Evolutionary conservation across 1,140 invertebrate genomes (phyloP).

Genomic region (Lordiphosa stackelbergi): DNA sequence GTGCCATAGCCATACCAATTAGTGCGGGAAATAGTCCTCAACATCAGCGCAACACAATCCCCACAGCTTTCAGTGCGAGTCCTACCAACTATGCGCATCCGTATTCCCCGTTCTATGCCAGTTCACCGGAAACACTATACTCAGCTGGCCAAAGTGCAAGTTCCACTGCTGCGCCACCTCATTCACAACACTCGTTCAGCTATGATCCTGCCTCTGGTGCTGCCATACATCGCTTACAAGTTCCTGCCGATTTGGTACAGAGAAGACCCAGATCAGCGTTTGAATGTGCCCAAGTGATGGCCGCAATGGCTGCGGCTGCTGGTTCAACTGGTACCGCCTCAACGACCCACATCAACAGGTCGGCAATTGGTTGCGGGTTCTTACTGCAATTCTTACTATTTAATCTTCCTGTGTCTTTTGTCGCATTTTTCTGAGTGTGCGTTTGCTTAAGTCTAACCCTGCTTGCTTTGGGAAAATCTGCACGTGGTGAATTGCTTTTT

Average conservation of each 20-base stretch:
- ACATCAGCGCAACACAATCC: constrained; percentile 25
- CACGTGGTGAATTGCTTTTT: too few relatives aligned
- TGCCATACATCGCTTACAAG: constrained; percentile 49
- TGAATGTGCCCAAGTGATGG: constrained; percentile 54
- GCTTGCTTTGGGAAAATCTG: too few relatives aligned
- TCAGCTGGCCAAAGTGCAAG: constrained; percentile 5
- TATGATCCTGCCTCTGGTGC: constrained; percentile 60
- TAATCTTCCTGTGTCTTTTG: constrained; percentile 5
- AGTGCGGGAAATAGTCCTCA: constrained; percentile 69
- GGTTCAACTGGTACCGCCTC: constrained; percentile 7
- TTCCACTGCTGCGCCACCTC: not conserved
- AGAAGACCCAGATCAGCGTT: constrained; percentile 36
- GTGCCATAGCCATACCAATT: constrained; percentile 62
- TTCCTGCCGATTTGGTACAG: constrained; percentile 17
- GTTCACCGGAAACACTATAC: constrained; percentile 53
- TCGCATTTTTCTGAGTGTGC: constrained; percentile 4
- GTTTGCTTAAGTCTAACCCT: constrained; percentile 12
- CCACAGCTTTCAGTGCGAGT: constrained; percentile 55
- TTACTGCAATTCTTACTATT: not conserved
- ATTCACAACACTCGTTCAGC: constrained; percentile 40
- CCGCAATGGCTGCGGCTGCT: constrained; percentile 37
- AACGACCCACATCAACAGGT: constrained; percentile 44
- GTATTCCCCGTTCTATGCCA: constrained; percentile 66
- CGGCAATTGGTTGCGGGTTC: constrained; percentile 36
- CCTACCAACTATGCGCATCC: constrained; percentile 49